Evolutionary conservation across 1,140 invertebrate genomes (phyloP).

Genomic region (Brachionus manjavacas): DNA sequence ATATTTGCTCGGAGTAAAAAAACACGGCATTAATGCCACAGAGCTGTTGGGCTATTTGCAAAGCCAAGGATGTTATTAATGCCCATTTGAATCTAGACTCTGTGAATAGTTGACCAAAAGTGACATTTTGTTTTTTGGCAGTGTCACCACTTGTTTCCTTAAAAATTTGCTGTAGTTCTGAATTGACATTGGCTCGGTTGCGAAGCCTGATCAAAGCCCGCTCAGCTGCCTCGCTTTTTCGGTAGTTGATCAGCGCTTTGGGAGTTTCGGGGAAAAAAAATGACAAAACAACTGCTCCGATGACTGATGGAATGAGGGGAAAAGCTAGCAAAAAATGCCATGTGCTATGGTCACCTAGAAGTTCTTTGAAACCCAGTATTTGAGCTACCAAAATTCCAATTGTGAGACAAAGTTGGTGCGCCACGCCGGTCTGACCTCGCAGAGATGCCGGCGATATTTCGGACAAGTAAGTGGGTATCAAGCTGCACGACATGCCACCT

Average conservation of each 20-base stretch:
- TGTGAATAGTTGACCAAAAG: neutral
- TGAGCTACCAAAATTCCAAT: slow-evolving; percentile 79
- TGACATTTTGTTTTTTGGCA: neutral
- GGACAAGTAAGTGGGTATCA: slow-evolving; percentile 95
- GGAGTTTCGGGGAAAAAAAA: slow-evolving; percentile 32
- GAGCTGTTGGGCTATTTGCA: slow-evolving; percentile 65
- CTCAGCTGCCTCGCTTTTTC: neutral
- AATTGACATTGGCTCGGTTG: neutral
- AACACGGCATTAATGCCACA: slow-evolving; percentile 81
- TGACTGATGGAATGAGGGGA: neutral
- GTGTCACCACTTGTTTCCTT: neutral
- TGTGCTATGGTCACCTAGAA: slow-evolving; percentile 64
- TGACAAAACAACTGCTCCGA: neutral
- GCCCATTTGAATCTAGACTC: neutral
- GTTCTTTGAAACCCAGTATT: slow-evolving; percentile 81
- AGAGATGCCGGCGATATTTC: slow-evolving; percentile 90
- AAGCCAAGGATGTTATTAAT: neutral
- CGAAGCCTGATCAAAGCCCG: neutral
- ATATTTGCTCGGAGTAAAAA: slow-evolving; percentile 73
- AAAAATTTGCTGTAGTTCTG: neutral
- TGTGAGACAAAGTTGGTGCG: slow-evolving; percentile 89
- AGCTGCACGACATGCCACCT: slow-evolving; percentile 72
- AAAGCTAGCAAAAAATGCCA: slow-evolving; percentile 33
- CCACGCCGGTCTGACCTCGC: slow-evolving; percentile 70
- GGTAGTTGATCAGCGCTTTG: slow-evolving; percentile 21